Evolutionary conservation across 2,797 vertebrate species (phyloP), one percentile per base, ranked within the genome.

Genomic region (Chelon auratus): DNA sequence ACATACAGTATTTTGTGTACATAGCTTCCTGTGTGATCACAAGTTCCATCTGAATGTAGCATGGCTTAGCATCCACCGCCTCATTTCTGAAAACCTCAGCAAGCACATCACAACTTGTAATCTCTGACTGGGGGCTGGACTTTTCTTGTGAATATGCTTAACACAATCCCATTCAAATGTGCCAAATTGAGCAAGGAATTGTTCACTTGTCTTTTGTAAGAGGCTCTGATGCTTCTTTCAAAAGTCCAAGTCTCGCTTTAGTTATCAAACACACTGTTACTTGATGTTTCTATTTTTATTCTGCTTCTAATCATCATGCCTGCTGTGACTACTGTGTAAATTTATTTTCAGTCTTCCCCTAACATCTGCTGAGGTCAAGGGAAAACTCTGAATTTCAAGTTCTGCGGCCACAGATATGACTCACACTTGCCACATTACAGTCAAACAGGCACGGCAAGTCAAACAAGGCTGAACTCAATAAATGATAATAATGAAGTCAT

Each of bases 281-380:
- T 43, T 52, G 2, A 26, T 47, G 57, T 22, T 64, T 45, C 51
- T 22, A 8, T 45, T 56, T 11, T 20, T 62, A 5, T 15, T 57
- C 5, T 5, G 11, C 15, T 66, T 43, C 7, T 22, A 22, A 20
- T 53, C 12, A 17, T 10, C 9, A 5, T 33, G 8, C n/a, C 13
- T 39, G 15, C 37, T 15, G 8, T 52, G 10, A 59, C 33, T n/a
- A 33, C 17, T 42, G 18, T 50, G n/a, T 73, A 1, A 57, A 71
- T 72, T 60, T 18, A 37, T 48, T n/a, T 0, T 40, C 9, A 6
- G 40, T 45, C 43, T 1, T 68, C 45, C 18, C 39, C 13, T 48
- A 10, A 59, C 55, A 67, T 75, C 65, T 65, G 72, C 74, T 64
- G 61, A 77, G 37, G 53, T 72, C 51, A 52, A 22, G 8, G 63